phyloP scores from a whole-genome alignment of 2,888 invertebrate genomes.

The Cylindroiulus punctatus region DNA sequence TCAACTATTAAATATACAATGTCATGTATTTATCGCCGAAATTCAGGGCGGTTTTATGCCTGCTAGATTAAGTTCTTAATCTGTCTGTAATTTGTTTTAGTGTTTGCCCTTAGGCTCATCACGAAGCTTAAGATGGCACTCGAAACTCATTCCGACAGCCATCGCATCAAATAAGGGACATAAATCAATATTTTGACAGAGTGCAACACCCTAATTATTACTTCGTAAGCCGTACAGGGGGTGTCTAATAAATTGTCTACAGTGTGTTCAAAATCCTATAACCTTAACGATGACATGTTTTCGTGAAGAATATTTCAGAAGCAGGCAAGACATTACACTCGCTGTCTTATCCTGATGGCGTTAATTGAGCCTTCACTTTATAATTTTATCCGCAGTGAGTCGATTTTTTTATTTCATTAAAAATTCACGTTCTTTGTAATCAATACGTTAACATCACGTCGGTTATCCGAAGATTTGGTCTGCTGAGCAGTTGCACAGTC shows the following conservation, averaged over 20 bases:
- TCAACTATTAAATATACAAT: background rate
- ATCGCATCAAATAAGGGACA: background rate
- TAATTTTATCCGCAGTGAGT: slow-evolving; percentile 30
- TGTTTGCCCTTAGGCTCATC: slow-evolving; percentile 27
- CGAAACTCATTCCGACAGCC: background rate
- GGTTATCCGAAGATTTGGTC: background rate
- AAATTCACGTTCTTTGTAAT: background rate
- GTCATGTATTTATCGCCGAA: background rate
- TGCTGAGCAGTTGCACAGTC: background rate
- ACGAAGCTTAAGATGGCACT: background rate
- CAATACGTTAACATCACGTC: background rate
- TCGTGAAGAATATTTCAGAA: too few species aligned
- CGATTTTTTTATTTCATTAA: background rate
- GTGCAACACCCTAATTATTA: background rate
- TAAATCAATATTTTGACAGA: slow-evolving; percentile 7
- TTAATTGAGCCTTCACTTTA: background rate
- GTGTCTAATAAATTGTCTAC: background rate
- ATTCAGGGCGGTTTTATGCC: background rate
- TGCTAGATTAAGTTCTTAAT: slow-evolving; percentile 3
- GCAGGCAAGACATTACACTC: too few species aligned
- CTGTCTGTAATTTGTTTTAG: slow-evolving; percentile 25
- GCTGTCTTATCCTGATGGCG: too few species aligned
- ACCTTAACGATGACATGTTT: too few species aligned
- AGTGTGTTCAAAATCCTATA: too few species aligned
- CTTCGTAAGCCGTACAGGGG: background rate